Conservation (phyloP, 2,888 invertebrate genomes). For the Serrognathus titanus region DNA sequence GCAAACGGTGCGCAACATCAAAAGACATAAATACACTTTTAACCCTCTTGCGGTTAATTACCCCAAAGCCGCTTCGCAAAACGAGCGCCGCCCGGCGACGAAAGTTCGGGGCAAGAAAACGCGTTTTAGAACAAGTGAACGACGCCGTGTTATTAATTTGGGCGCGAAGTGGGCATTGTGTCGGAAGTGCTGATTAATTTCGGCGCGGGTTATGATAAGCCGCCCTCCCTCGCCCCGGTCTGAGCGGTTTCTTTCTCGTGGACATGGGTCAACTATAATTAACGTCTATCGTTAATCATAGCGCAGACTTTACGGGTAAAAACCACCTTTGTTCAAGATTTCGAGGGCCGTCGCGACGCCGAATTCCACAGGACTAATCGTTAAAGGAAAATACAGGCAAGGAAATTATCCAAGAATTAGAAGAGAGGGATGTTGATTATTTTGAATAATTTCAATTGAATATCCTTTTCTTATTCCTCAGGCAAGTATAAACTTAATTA, state of each 20-base stretch:
- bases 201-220: neutral
- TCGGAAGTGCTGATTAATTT: neutral
- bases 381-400: no score
- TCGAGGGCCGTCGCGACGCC: constrained; percentile 2
- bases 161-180: neutral
- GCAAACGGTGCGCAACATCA: neutral
- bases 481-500: no score
- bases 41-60: constrained; percentile 26
- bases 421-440: no score
- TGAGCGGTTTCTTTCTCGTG: neutral
- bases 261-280: constrained; percentile 7
- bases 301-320: constrained; percentile 1
- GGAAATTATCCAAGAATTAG: no score
- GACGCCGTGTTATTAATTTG: neutral
- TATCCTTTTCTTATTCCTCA: no score
- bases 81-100: neutral
- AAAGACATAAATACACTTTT: constrained; percentile 5
- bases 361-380: neutral
- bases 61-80: constrained; percentile 18
- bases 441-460: no score
- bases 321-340: constrained; percentile 21
- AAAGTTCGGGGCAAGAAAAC: neutral
- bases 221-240: neutral
- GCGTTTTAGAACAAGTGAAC: neutral
- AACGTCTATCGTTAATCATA: constrained; percentile 7